Conservation (phyloP, 2,888 invertebrate genomes). For the Pogonocherus hispidulus region DNA sequence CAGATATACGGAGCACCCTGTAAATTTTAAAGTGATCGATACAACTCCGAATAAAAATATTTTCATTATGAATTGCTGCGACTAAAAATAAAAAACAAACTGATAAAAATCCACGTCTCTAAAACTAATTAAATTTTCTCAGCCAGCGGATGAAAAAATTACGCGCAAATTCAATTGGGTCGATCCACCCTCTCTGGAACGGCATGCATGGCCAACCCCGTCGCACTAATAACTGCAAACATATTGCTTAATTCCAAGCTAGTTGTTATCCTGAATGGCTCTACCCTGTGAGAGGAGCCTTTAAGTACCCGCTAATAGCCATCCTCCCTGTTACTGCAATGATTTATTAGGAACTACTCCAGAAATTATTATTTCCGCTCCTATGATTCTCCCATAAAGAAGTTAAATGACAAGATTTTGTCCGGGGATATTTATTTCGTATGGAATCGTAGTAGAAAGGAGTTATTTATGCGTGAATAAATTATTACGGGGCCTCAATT, state of each 20-base stretch:
- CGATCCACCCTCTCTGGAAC: conserved; percentile 46
- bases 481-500: conserved; percentile 6
- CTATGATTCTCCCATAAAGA: conserved; percentile 56
- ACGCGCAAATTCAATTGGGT: conserved; percentile 51
- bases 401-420: conserved; percentile 44
- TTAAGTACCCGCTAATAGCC: conserved; percentile 69
- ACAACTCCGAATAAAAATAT: too few relatives aligned
- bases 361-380: conserved; percentile 61
- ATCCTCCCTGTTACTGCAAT: conserved; percentile 63
- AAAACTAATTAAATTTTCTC: not conserved
- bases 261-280: conserved; percentile 63
- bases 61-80: too few relatives aligned
- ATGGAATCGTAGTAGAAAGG: conserved; percentile 22
- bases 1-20: too few relatives aligned
- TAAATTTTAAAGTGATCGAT: too few relatives aligned
- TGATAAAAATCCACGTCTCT: too few relatives aligned
- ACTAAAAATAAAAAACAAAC: too few relatives aligned
- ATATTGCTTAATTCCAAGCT: conserved; percentile 70
- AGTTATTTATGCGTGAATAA: conserved; percentile 8
- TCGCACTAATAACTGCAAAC: conserved; percentile 67
- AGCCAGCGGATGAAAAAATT: not conserved
- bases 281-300: conserved; percentile 57
- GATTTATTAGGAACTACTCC: conserved; percentile 61
- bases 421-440: conserved; percentile 25
- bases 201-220: conserved; percentile 57